These are phyloP conservation scores for Caenorhabditis sulstoni DNA, from an alignment of 2,888 invertebrate species.

Conservation along the genomic window DNA sequence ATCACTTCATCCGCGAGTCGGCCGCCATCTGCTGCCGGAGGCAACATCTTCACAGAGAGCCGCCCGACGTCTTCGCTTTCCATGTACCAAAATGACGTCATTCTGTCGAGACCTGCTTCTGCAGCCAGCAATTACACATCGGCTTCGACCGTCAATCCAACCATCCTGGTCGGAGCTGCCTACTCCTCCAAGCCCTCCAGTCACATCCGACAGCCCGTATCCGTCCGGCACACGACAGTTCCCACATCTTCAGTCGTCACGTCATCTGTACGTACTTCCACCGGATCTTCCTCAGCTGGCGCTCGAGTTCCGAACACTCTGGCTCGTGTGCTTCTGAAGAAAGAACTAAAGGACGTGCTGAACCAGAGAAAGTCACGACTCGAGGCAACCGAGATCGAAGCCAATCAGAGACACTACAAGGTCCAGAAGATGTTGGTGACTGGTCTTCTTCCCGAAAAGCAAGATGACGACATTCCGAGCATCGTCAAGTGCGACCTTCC, in stretches of 20 bases:
- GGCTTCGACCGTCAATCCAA: slow-evolving; percentile 67
- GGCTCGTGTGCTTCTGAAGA: slow-evolving; percentile 81
- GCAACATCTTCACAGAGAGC: slow-evolving; percentile 54
- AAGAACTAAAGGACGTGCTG: slow-evolving; percentile 82
- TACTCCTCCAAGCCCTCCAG: slow-evolving; percentile 63
- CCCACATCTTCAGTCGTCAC: slow-evolving; percentile 15
- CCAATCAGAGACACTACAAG: slow-evolving; percentile 80
- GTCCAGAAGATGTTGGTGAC: slow-evolving; percentile 79
- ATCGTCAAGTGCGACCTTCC: slow-evolving; percentile 79
- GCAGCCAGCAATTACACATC: slow-evolving; percentile 52
- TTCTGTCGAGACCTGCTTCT: slow-evolving; percentile 52
- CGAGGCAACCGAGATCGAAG: slow-evolving; percentile 82
- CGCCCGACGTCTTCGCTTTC: slow-evolving; percentile 59
- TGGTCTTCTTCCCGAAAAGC: slow-evolving; percentile 76
- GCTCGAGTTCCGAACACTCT: slow-evolving; percentile 72
- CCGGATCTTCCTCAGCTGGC: slow-evolving; percentile 29
- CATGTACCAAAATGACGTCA: slow-evolving; percentile 60
- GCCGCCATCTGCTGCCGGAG: slow-evolving; percentile 32
- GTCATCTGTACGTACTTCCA: slow-evolving; percentile 38
- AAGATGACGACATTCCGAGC: slow-evolving; percentile 75
- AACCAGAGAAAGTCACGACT: slow-evolving; percentile 81
- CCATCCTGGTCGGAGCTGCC: slow-evolving; percentile 76
- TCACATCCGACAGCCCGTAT: slow-evolving; percentile 60
- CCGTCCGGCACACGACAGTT: slow-evolving; percentile 18
- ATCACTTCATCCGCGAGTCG: slow-evolving; percentile 65